A percentile compares a stretch with the other conserved stretches of the same genome.
Conservation (phyloP, 2,888 invertebrate genomes). For the Enchytraeus crypticus region DNA sequence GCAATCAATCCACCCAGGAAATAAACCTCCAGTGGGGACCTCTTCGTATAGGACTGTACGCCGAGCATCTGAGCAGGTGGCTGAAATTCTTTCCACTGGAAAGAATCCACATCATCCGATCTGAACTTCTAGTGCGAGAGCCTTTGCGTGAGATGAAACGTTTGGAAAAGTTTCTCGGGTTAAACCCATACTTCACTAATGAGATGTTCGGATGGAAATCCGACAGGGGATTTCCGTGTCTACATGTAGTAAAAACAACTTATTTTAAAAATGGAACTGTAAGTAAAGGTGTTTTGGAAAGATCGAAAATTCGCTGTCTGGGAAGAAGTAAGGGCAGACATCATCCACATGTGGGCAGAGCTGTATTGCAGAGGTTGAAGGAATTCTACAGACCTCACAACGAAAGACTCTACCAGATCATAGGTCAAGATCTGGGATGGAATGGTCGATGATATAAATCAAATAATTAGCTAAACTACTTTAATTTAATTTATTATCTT, state of each 20-base stretch:
- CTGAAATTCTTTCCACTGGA: constrained; percentile 80
- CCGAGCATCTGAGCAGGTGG: constrained; percentile 76
- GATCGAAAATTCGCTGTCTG: constrained; percentile 64
- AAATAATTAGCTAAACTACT: too few relatives aligned
- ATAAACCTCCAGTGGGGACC: constrained; percentile 7
- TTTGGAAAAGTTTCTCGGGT: constrained; percentile 40
- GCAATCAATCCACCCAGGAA: not conserved
- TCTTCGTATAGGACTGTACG: constrained; percentile 45
- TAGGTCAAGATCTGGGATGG: constrained; percentile 85
- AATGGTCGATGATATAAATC: too few relatives aligned
- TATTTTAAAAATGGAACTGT: too few relatives aligned
- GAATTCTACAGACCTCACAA: constrained; percentile 37
- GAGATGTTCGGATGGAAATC: constrained; percentile 93
- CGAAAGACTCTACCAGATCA: constrained; percentile 59
- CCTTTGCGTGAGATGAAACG: constrained; percentile 38
- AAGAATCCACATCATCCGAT: constrained; percentile 84
- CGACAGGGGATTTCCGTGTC: constrained; percentile 89
- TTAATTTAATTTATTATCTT: too few relatives aligned
- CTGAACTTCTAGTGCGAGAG: constrained; percentile 38
- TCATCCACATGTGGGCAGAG: constrained; percentile 78
- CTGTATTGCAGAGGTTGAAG: constrained; percentile 47
- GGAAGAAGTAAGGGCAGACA: constrained; percentile 76
- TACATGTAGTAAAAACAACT: too few relatives aligned
- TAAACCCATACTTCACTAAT: constrained; percentile 33
- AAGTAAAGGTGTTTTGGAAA: too few relatives aligned